These are phyloP conservation scores for Charina bottae DNA, from an alignment of 2,113 vertebrate species.

Conservation along the genomic window DNA sequence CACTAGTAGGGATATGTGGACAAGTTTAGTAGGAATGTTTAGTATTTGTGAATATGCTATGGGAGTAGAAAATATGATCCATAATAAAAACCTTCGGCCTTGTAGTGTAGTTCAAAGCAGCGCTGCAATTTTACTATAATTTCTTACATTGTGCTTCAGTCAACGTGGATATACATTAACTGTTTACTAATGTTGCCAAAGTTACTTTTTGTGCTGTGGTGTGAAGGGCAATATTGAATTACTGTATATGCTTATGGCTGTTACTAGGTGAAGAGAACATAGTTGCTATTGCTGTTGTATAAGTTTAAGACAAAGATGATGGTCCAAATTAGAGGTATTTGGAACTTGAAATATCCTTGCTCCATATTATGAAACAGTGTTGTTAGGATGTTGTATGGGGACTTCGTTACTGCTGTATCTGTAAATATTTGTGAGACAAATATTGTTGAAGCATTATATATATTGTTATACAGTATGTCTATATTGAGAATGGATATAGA, in stretches of 20 bases:
- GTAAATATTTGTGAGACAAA: neutral
- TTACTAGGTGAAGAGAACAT: neutral
- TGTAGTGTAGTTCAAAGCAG: neutral
- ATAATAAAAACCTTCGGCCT: neutral
- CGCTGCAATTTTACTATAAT: neutral
- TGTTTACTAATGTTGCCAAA: constrained; percentile 8
- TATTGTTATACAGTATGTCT: neutral
- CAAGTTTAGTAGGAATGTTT: neutral
- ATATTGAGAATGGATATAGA: neutral
- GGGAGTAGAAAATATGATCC: neutral
- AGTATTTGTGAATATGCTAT: neutral
- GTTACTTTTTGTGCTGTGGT: neutral
- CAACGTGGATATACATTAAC: neutral
- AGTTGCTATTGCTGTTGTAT: neutral
- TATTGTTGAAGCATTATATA: neutral
- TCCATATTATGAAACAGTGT: neutral
- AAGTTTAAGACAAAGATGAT: neutral
- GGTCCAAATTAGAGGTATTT: too few species aligned
- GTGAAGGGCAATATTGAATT: neutral
- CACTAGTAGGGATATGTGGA: neutral
- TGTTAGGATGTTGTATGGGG: neutral
- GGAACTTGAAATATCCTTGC: neutral
- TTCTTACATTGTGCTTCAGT: neutral
- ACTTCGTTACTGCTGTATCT: neutral
- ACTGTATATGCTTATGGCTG: neutral